Percentiles rank a stretch among this genome's conserved stretches.
Conservation (phyloP, 2,113 vertebrate genomes). For the Chloebia gouldiae region DNA sequence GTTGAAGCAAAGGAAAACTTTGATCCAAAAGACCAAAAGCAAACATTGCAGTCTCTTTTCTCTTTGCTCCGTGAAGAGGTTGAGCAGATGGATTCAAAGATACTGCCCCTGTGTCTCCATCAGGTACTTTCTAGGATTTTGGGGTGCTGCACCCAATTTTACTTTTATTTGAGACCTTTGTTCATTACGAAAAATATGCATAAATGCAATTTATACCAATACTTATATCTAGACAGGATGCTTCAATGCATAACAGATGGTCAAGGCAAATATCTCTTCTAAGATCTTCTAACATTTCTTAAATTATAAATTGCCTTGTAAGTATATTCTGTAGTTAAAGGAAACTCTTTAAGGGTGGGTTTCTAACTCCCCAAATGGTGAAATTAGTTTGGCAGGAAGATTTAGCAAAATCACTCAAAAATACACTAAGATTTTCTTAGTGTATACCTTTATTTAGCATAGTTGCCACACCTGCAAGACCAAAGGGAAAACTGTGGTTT, state of each 20-base stretch:
- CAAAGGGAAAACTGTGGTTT: neutral
- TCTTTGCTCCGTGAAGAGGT: slow-evolving; percentile 81
- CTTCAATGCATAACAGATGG: neutral
- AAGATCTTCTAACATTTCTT: neutral
- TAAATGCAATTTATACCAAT: neutral
- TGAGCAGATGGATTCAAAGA: slow-evolving; percentile 81
- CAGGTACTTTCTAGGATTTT: slow-evolving; percentile 77
- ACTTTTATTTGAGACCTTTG: neutral
- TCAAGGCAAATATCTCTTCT: neutral
- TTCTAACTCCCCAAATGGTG: neutral
- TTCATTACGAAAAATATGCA: neutral
- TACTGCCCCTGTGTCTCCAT: slow-evolving; percentile 89
- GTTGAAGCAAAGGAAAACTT: slow-evolving; percentile 43
- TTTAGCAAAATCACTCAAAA: neutral
- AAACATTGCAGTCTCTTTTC: slow-evolving; percentile 75
- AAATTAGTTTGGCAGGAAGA: neutral
- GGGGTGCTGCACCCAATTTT: neutral
- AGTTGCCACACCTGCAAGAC: neutral
- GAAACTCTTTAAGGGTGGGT: neutral
- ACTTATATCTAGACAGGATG: neutral
- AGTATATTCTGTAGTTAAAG: neutral
- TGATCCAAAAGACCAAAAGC: slow-evolving; percentile 41
- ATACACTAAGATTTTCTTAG: neutral
- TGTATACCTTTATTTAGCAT: neutral
- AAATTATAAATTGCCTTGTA: neutral